Evolutionary conservation across 2,888 invertebrate species (phyloP), one percentile per base, ranked within the genome.

Genomic region (Peribatodes rhomboidaria): DNA sequence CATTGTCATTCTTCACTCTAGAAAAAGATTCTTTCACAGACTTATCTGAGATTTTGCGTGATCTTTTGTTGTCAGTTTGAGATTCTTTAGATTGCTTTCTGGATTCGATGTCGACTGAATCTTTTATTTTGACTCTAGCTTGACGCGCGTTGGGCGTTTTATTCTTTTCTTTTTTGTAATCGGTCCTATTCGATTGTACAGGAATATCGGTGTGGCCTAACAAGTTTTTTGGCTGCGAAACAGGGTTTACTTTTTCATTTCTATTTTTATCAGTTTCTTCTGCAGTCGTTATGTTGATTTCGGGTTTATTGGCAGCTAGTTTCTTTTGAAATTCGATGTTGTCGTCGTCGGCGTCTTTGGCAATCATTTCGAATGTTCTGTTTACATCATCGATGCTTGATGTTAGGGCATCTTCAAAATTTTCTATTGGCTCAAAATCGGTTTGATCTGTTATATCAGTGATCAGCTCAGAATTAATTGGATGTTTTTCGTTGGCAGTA

Each of bases 191-290:
- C 93, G 93, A 94, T 93, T 82, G 86, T 80, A 83, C 94, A 94
- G 93, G 93, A 87, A 92, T 90, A 82, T 89, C 86, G 85, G 88
- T 88, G 69, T 88, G 92, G 86, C 93, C 93, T 89, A 92, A 73
- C 82, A 93, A 94, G 94, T 94, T 94, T 94, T 94, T 94, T 94
- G 94, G 88, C 89, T 85, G 90, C 81, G 90, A 84, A 75, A 89
- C 79, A 6, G 87, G 85, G 46, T 82, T 84, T 31, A 73, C 54
- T 76, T 84, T 81, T 72, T 77, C 78, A 76, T 80, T 73, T 76
- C 64, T 76, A 61, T 77, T 76, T 39, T 73, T 74, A n/a, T 74
- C 74, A 55, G 75, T 73, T 33, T 86, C 85, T 69, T 86, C 90
- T 54, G 79, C 87, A 33, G 83, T 86, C 57, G 81, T 88, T 14